phyloP scores from a whole-genome alignment of 2,113 vertebrate species.

The Lucifuga dentata region DNA sequence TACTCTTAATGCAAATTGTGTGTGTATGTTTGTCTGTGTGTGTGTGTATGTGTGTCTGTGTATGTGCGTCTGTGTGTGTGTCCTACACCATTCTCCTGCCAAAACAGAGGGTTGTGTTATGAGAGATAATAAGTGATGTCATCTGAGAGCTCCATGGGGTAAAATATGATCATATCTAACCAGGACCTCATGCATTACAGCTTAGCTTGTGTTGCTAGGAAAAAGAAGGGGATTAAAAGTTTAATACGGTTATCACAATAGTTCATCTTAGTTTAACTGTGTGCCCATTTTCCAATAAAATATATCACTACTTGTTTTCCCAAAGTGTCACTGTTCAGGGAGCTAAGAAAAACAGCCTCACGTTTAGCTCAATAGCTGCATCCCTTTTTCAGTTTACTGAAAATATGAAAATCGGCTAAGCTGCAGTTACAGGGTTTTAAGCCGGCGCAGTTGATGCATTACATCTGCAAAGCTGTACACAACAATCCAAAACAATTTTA shows the following conservation, averaged over 20 bases:
- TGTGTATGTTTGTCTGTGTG: constrained; percentile 6
- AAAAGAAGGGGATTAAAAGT: constrained; percentile 10
- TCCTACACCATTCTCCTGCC: constrained; percentile 19
- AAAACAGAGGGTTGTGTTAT: constrained; percentile 60
- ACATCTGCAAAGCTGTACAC: constrained; percentile 20
- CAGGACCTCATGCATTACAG: constrained; percentile 2
- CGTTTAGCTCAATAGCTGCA: constrained; percentile 2
- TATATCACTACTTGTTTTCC: not conserved
- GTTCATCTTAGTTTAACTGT: not conserved
- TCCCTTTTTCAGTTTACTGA: constrained; percentile 15
- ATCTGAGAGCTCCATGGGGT: constrained; percentile 46
- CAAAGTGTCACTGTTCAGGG: not conserved
- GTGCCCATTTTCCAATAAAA: constrained; percentile 16
- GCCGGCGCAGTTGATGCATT: constrained; percentile 28
- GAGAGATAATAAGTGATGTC: constrained; percentile 67
- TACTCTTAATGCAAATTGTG: constrained; percentile 22
- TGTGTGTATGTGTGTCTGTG: not conserved
- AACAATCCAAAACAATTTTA: constrained; percentile 33
- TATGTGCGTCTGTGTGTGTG: not conserved
- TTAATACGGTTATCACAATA: constrained; percentile 26
- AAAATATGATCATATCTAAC: constrained; percentile 55
- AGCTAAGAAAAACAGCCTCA: not conserved
- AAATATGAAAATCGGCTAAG: not conserved
- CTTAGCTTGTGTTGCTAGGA: not conserved
- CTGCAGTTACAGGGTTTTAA: constrained; percentile 35